These are phyloP conservation scores for Zootermopsis nevadensis DNA, from an alignment of 2,888 invertebrate genomes.

Conservation along the genomic window DNA sequence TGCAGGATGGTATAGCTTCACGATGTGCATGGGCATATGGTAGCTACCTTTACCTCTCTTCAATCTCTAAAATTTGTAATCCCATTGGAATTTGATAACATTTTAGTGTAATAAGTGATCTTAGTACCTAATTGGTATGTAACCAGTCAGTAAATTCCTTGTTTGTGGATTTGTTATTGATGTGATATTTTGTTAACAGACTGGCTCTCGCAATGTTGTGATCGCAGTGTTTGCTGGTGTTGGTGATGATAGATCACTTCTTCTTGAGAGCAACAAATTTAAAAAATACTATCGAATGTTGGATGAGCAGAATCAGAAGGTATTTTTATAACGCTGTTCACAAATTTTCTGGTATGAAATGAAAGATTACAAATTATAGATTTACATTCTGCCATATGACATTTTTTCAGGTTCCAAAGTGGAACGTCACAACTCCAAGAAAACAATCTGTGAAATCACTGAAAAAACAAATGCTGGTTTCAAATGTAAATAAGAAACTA, in stretches of 20 bases:
- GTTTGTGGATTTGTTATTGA: background rate
- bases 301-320: conserved; percentile 93
- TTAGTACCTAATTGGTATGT: too few species aligned
- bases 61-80: too few species aligned
- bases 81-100: too few species aligned
- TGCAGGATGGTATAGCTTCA: too few species aligned
- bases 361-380: background rate
- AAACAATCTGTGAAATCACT: conserved; percentile 94
- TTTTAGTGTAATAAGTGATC: too few species aligned
- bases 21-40: too few species aligned
- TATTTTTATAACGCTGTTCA: conserved; percentile 53
- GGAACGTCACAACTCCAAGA: conserved; percentile 94
- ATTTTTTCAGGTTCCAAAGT: conserved; percentile 75
- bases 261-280: conserved; percentile 83
- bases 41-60: too few species aligned
- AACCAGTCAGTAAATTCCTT: too few species aligned
- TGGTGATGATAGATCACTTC: conserved; percentile 70
- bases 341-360: background rate
- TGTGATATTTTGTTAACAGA: conserved; percentile 62
- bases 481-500: conserved; percentile 87
- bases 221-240: conserved; percentile 69
- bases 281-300: conserved; percentile 94
- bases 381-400: background rate
- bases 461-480: conserved; percentile 88
- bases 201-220: conserved; percentile 81